A percentile compares a stretch with the other conserved stretches of the same genome.
These are phyloP conservation scores for Neoaliturus tenellus DNA, from an alignment of 2,888 invertebrate genomes.

Conservation along the genomic window DNA sequence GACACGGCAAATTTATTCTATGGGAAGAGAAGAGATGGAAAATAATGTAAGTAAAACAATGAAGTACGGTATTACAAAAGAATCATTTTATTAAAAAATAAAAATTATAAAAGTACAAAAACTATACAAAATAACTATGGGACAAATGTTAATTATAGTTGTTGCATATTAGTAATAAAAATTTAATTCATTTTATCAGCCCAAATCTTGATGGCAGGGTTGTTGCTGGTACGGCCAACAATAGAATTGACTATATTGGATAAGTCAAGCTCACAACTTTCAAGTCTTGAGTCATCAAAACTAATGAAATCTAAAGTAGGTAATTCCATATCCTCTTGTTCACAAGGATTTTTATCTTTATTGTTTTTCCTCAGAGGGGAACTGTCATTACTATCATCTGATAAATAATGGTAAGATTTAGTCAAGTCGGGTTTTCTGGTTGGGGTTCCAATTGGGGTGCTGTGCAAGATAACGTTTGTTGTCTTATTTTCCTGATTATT, in stretches of 20 bases:
- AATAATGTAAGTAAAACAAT: too few species aligned
- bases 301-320: not conserved
- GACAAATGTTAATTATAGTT: too few species aligned
- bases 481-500: not conserved
- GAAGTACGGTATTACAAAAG: too few species aligned
- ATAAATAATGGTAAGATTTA: slow-evolving; percentile 59
- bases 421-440: not conserved
- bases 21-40: too few species aligned
- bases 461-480: not conserved
- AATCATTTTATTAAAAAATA: too few species aligned
- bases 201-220: slow-evolving; percentile 40
- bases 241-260: slow-evolving; percentile 50
- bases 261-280: slow-evolving; percentile 34
- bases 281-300: not conserved
- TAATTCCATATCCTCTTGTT: not conserved
- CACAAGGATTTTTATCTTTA: not conserved
- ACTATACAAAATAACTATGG: too few species aligned
- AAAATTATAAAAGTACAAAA: too few species aligned
- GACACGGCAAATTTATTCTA: too few species aligned
- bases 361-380: slow-evolving; percentile 36
- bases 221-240: not conserved
- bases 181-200: slow-evolving; percentile 5
- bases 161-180: too few species aligned
- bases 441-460: slow-evolving; percentile 32
- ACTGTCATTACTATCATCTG: slow-evolving; percentile 58